Evolutionary conservation across 1,140 invertebrate species (phyloP), one percentile per base, ranked within the genome.

Genomic region (Bombus turneri): DNA sequence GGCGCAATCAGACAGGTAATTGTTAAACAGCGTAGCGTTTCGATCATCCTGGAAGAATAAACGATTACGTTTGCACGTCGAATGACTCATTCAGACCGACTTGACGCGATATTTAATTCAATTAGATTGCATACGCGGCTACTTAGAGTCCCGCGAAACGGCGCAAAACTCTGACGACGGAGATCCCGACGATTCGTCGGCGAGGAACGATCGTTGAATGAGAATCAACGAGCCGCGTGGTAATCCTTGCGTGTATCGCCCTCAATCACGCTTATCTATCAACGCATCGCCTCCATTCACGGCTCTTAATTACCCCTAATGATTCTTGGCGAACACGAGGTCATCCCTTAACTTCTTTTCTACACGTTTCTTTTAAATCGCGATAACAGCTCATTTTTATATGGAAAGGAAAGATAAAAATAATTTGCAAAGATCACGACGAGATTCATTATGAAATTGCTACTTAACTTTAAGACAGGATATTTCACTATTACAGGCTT

Each of bases 261-360:
- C 69, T 81, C 53, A 64, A 73, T 85, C 78, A 74, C 57, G 57
- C 57, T 81, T 81, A 85, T 81, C 71, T 74, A 59, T 85, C 80
- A 53, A 57, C 69, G 37, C 59, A 81, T 81, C 83, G 69, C 28
- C 28, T 81, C 47, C 31, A 81, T 81, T 81, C 83, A 68, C 43
- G 43, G 34, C 34, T 31, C 62, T 74, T 85, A 85, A 85, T 85
- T 81, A 57, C n/a, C n/a, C 43, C 31, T 85, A 80, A 85, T 73
- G 79, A 85, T 41, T 41, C 3, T 15, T 2, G 4, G 8, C 64
- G 43, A 84, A 47, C 34, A 3, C 64, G 22, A 69, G 82, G 64
- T 64, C 39, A 28, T 8, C 3, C 28, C 34, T 15, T 53, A 8
- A 2, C 6, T n/a, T 15, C 22, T 37, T 12, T 22, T 25, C 41